Percentiles rank a stretch among this genome's conserved stretches.
Conservation (phyloP, 2,888 invertebrate genomes). For the Antitype chi region DNA sequence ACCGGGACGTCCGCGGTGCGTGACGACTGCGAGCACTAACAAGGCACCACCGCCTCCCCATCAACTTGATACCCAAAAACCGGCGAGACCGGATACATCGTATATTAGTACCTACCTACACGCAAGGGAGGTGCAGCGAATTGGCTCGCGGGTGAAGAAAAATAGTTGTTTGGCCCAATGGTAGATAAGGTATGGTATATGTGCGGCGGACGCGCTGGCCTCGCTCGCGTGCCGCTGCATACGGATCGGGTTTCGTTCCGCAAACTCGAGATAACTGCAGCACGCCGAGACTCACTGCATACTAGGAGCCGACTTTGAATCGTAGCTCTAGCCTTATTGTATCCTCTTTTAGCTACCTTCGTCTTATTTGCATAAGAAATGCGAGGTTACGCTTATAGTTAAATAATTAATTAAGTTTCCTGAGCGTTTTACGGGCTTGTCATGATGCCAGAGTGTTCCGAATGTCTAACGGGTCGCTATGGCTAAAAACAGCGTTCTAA, state of each 20-base stretch:
- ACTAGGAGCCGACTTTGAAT: constrained; percentile 82
- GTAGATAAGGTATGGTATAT: constrained; percentile 60
- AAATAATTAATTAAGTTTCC: constrained; percentile 80
- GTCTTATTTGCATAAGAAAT: constrained; percentile 84
- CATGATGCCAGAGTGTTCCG: constrained; percentile 74
- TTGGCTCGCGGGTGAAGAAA: constrained; percentile 64
- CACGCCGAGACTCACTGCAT: constrained; percentile 77
- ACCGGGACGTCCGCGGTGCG: constrained; percentile 67
- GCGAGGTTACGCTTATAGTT: constrained; percentile 80
- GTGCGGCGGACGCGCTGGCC: constrained; percentile 77
- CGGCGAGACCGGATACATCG: constrained; percentile 49
- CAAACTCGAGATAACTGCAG: constrained; percentile 87
- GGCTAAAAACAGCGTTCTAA: constrained; percentile 88
- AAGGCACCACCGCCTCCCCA: constrained; percentile 57
- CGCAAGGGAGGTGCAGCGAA: constrained; percentile 69
- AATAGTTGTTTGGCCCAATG: constrained; percentile 60
- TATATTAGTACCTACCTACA: constrained; percentile 20
- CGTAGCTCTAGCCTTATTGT: constrained; percentile 81
- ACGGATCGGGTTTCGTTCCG: constrained; percentile 89
- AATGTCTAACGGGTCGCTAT: constrained; percentile 76
- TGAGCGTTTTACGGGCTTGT: constrained; percentile 79
- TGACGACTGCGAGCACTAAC: constrained; percentile 68
- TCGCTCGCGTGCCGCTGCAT: constrained; percentile 84
- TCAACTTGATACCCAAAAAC: constrained; percentile 60
- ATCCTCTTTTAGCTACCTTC: constrained; percentile 79